Percentiles rank a stretch among this genome's conserved stretches.
Evolutionary conservation across 23 tunicate species (phyloP).

Genomic region (Trididemnum miniatum): DNA sequence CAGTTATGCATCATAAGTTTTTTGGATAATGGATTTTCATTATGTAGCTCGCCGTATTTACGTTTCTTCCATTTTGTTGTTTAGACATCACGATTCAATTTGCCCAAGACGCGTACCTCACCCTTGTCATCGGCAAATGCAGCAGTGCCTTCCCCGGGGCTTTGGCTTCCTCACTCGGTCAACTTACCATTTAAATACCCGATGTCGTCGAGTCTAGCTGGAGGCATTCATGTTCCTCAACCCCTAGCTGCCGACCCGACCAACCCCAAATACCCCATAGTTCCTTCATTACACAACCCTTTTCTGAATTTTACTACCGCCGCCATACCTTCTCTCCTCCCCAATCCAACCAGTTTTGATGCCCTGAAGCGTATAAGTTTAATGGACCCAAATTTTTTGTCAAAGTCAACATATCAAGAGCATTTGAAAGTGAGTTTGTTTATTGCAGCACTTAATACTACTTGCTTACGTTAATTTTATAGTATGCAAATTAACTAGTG

Average conservation of each 20-base stretch:
- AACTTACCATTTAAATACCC: constrained; percentile 30
- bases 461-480: no score
- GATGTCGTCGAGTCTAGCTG: constrained; percentile 12
- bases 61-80: constrained; percentile 21
- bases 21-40: no score
- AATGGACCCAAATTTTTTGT: not conserved
- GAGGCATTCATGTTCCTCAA: not conserved
- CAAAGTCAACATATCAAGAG: constrained; percentile 39
- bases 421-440: constrained; percentile 23
- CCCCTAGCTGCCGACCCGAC: constrained; percentile 2
- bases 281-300: constrained; percentile 35
- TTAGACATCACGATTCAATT: not conserved
- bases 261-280: constrained; percentile 24
- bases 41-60: no score
- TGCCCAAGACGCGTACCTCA: constrained; percentile 3
- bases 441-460: not conserved
- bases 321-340: constrained; percentile 7
- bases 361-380: not conserved
- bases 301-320: constrained; percentile 1
- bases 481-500: no score
- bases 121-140: constrained; percentile 11
- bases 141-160: constrained; percentile 32
- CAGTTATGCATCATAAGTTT: no score
- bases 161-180: constrained; percentile 42
- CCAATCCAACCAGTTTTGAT: constrained; percentile 8